Base-by-base conservation (phyloP, 92 coral and sea anemone species). In the Actinostola sp. region DNA sequence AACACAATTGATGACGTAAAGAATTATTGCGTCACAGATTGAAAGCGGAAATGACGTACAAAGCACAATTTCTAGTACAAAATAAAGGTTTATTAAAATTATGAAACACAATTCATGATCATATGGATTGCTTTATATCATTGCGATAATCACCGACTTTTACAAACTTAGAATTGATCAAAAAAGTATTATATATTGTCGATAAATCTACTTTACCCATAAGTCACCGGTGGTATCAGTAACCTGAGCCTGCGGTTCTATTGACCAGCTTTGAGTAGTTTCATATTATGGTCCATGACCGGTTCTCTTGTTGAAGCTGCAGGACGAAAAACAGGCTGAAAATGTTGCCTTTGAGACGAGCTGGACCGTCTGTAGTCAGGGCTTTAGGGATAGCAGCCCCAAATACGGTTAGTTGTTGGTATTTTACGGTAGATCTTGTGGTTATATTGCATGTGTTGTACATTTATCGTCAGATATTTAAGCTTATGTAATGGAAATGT, bases 271-370 rank as follows among this genome's bases (percentile, higher is more conserved):
- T 24, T 46, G 26, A 25, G 38, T 28, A 23, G 13, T 71, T 53
- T 57, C 48, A 31, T 84, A 89, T 89, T 84, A 89, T 89, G 93
- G 93, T 76, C 73, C 84, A 53, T 66, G 41, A 17, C 38, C 74
- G 60, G 74, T 51, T 26, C 56, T n/a, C 44, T 52, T 3, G 17
- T 21, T 28, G 29, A 65, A 57, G 55, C 1, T 28, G 57, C 36
- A n/a, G 39, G 32, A 24, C 45, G 39, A 38, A 7, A 17, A 61
- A 36, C 35, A 49, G 61, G 64, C 54, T 24, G 75, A 86, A 88
- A 69, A 90, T 90, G 96, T 73, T 82, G 70, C 89, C 92, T 51
- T 51, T 90, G 19, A 71, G 86, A 67, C 75, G 88, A 73, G 84
- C 81, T 31, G 75, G 78, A 8, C 84, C 92, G 27, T 78, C 81